Percentiles rank a stretch among this genome's conserved stretches.
phyloP scores from a whole-genome alignment of 2,797 vertebrate genomes.

The Cephalopachus bancanus region DNA sequence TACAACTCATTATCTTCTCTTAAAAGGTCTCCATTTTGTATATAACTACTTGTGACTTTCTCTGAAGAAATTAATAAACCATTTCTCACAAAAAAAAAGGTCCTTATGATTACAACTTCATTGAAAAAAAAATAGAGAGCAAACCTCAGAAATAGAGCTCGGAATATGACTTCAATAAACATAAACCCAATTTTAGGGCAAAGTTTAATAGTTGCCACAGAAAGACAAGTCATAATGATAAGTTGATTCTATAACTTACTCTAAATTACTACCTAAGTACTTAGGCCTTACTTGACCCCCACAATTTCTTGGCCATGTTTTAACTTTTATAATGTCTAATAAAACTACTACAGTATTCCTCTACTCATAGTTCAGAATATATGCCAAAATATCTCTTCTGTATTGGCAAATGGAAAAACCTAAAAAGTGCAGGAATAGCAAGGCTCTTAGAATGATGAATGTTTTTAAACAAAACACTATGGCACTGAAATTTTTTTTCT shows the following conservation, averaged over 20 bases:
- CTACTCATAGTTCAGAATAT: constrained; percentile 45
- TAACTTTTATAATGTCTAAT: constrained; percentile 70
- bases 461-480: constrained; percentile 32
- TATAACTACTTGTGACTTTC: constrained; percentile 32
- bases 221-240: constrained; percentile 30
- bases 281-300: constrained; percentile 49
- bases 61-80: constrained; percentile 49
- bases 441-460: constrained; percentile 4
- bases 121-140: constrained; percentile 39
- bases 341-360: constrained; percentile 74
- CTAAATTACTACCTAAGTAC: constrained; percentile 54
- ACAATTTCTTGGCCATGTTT: constrained; percentile 68
- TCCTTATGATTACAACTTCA: constrained; percentile 23
- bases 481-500: not conserved
- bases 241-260: constrained; percentile 48
- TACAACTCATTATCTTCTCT: constrained; percentile 19
- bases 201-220: constrained; percentile 29
- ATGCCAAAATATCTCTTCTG: constrained; percentile 60
- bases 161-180: constrained; percentile 42
- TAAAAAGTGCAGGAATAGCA: constrained; percentile 51
- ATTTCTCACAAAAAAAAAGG: constrained; percentile 73
- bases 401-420: constrained; percentile 62
- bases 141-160: constrained; percentile 68
- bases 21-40: constrained; percentile 54
- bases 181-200: constrained; percentile 33